A percentile compares a stretch with the other conserved stretches of the same genome.
Evolutionary conservation across 2,797 vertebrate species (phyloP).

Genomic region (Nasua narica): DNA sequence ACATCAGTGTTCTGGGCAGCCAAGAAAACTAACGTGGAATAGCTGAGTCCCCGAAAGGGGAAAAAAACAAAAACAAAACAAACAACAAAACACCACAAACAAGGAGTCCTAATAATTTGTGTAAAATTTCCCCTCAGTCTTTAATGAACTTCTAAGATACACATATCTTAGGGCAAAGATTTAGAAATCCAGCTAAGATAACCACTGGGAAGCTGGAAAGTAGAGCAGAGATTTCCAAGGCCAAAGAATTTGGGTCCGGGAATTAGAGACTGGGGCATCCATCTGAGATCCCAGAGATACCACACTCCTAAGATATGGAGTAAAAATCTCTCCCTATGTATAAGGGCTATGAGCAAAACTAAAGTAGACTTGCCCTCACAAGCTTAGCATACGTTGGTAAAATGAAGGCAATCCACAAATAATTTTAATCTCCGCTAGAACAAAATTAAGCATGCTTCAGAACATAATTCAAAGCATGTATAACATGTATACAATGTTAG

Average conservation of each 20-base stretch:
- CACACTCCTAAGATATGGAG: neutral
- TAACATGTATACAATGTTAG: neutral
- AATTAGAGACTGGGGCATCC: neutral
- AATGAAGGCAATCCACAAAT: neutral
- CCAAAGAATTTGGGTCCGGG: neutral
- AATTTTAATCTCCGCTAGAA: neutral
- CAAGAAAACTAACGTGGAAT: neutral
- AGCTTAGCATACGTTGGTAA: neutral
- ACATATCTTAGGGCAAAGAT: neutral
- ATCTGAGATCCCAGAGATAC: neutral
- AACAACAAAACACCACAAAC: neutral
- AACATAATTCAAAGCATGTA: neutral
- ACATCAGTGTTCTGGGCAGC: neutral
- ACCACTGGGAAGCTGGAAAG: neutral
- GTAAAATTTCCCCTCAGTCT: neutral
- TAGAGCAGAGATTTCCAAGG: conserved; percentile 1
- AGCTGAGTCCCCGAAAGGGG: neutral
- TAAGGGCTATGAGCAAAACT: neutral
- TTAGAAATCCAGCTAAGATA: neutral
- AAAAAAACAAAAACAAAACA: neutral
- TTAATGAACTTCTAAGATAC: neutral
- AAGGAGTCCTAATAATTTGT: neutral
- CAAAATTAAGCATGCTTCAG: neutral
- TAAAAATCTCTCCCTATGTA: neutral
- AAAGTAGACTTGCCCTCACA: neutral